phyloP scores from a whole-genome alignment of 2,797 vertebrate genomes.

The Ciconia nigra region DNA sequence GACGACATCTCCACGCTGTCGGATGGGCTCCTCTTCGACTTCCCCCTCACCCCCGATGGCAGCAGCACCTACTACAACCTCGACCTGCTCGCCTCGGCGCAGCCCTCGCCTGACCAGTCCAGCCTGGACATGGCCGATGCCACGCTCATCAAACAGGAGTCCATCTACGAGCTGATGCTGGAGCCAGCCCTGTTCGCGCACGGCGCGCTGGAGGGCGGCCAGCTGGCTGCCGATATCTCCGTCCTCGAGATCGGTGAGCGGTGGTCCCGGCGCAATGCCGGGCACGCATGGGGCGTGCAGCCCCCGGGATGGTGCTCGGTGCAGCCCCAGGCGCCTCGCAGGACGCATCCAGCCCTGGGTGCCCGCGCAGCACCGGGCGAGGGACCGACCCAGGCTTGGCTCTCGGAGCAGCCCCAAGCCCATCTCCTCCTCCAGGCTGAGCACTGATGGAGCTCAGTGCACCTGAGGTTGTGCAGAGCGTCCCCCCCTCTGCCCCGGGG shows the following conservation, averaged over 20 bases:
- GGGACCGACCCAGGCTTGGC: accelerated
- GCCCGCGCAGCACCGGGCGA: accelerated
- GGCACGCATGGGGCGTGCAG: accelerated
- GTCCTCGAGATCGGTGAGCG: slow-evolving; percentile 83
- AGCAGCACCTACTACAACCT: slow-evolving; percentile 82
- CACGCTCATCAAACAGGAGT: slow-evolving; percentile 83
- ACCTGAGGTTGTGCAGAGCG: not conserved
- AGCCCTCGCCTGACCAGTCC: slow-evolving; percentile 85
- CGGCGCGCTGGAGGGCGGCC: slow-evolving; percentile 36
- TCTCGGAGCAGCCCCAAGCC: not conserved
- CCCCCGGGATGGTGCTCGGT: accelerated
- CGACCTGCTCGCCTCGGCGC: slow-evolving; percentile 84
- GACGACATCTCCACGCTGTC: slow-evolving; percentile 85
- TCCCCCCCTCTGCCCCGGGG: not conserved
- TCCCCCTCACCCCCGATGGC: slow-evolving; percentile 86
- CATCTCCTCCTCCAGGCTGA: not conserved
- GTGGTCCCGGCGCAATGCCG: accelerated
- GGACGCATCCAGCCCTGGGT: not conserved
- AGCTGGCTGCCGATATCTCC: slow-evolving; percentile 76
- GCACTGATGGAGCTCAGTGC: not conserved
- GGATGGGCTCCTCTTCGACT: slow-evolving; percentile 86
- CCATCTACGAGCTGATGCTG: slow-evolving; percentile 82
- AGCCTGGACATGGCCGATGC: slow-evolving; percentile 79
- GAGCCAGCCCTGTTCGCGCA: slow-evolving; percentile 79
- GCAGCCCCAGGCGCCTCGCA: not conserved